Evolutionary conservation across 2,888 invertebrate genomes (phyloP).

Genomic region (Trilocha varians): DNA sequence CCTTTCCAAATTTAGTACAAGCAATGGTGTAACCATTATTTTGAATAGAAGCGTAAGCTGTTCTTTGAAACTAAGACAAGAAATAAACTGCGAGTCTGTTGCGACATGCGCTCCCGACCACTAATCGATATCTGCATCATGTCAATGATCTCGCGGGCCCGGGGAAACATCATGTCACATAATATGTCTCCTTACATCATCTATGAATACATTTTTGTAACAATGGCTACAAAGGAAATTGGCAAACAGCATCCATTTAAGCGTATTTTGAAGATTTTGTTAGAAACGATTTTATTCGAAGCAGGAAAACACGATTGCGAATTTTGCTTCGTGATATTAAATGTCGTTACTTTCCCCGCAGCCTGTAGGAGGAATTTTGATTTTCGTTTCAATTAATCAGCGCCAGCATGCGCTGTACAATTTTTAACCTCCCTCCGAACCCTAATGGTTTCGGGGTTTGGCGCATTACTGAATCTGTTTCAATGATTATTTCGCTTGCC

Average conservation of each 20-base stretch:
- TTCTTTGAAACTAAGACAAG: too few species aligned
- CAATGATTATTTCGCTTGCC: slow-evolving; percentile 20
- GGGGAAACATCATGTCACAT: neutral
- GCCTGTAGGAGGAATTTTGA: neutral
- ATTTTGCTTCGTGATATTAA: neutral
- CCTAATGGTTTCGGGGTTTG: slow-evolving; percentile 21
- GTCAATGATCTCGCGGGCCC: slow-evolving; percentile 26
- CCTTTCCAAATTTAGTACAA: too few species aligned
- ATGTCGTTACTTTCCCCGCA: neutral
- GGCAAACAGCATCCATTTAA: too few species aligned
- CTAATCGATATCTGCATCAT: slow-evolving; percentile 27
- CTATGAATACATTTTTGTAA: too few species aligned
- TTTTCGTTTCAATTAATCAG: slow-evolving; percentile 34
- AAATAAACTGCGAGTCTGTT: slow-evolving; percentile 9
- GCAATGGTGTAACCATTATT: too few species aligned
- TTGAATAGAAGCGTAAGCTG: too few species aligned
- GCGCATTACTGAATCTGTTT: slow-evolving; percentile 17
- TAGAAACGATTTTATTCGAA: too few species aligned
- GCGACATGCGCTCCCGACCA: slow-evolving; percentile 17
- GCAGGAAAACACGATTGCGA: neutral
- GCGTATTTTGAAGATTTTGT: too few species aligned
- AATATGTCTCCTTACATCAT: neutral
- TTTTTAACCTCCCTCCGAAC: slow-evolving; percentile 19
- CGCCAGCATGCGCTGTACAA: slow-evolving; percentile 22
- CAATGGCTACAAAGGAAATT: too few species aligned